A percentile compares a stretch with the other conserved stretches of the same genome.
phyloP scores from a whole-genome alignment of 2,888 invertebrate species.

The Quadroppia sp. region DNA sequence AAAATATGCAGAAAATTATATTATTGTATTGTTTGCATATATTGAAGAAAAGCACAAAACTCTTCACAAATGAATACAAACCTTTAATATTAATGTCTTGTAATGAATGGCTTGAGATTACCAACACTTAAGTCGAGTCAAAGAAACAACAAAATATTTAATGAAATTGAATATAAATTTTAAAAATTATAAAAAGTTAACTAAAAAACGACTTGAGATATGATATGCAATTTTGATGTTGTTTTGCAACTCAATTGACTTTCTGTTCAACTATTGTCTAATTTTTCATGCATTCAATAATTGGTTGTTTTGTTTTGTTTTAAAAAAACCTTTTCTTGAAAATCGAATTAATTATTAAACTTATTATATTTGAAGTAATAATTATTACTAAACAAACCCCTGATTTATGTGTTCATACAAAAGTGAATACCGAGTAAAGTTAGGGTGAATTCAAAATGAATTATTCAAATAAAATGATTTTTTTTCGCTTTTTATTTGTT shows the following conservation, averaged over 20 bases:
- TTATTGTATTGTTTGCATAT: no score
- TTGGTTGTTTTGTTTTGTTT: background rate
- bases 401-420: background rate
- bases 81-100: background rate
- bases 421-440: background rate
- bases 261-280: no score
- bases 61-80: no score
- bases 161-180: background rate
- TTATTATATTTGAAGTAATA: background rate
- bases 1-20: no score
- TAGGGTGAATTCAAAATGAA: no score
- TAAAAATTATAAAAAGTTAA: no score
- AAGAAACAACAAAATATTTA: background rate
- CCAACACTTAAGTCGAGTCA: background rate
- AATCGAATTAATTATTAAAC: background rate
- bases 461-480: no score
- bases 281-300: background rate
- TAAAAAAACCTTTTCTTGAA: background rate
- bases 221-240: no score
- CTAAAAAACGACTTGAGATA: no score
- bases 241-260: no score
- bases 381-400: background rate
- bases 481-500: slow-evolving; percentile 4
- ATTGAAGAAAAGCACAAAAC: no score
- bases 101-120: background rate